phyloP scores from a whole-genome alignment of 2,888 invertebrate genomes.

The Tenthredo notha region DNA sequence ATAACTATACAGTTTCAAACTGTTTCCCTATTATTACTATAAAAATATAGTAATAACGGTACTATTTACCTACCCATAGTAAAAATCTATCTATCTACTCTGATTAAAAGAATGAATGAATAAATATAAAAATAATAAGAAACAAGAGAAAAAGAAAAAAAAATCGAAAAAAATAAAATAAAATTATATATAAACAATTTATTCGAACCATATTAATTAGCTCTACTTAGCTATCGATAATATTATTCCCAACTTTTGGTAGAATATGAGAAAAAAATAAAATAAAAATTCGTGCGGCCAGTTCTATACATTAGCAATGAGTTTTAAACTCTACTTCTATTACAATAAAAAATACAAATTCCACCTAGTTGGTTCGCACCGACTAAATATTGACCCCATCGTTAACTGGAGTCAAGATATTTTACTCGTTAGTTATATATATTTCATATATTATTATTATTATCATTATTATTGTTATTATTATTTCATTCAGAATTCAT shows the following conservation, averaged over 20 bases:
- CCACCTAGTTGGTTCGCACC: not conserved
- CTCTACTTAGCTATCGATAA: constrained; percentile 63
- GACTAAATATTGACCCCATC: not conserved
- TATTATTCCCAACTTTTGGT: constrained; percentile 54
- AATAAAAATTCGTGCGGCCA: not conserved
- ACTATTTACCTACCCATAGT: constrained; percentile 68
- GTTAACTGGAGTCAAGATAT: not conserved
- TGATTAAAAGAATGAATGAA: constrained; percentile 65
- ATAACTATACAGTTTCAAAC: constrained; percentile 57
- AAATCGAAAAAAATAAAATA: not conserved
- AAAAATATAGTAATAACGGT: constrained; percentile 65
- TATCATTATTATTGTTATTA: not conserved
- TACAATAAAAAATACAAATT: not conserved
- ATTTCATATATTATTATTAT: not conserved
- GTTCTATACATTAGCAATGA: not conserved
- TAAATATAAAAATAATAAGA: not conserved
- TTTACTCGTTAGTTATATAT: not conserved
- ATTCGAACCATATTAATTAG: constrained; percentile 66
- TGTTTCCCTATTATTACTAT: constrained; percentile 61
- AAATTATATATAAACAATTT: constrained; percentile 60
- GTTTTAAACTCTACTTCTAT: not conserved
- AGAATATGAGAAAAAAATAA: not conserved
- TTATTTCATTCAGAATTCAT: not conserved
- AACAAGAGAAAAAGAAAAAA: not conserved
- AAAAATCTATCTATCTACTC: constrained; percentile 69